Conservation (phyloP, 2,888 invertebrate species). For the Mechanitis messenoides region DNA sequence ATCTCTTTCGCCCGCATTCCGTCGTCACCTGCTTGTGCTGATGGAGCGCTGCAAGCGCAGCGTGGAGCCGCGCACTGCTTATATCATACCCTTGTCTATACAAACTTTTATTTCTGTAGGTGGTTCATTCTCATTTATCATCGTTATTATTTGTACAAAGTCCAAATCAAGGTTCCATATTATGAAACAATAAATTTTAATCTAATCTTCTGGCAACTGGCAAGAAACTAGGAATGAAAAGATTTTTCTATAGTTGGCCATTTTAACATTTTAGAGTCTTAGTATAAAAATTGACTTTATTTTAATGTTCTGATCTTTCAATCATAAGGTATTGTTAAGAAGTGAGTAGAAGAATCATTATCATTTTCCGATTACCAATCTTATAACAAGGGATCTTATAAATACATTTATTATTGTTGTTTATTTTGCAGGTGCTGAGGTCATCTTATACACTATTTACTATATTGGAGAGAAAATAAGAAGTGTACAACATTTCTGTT, state of each 20-base stretch:
- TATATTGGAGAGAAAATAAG: constrained; percentile 47
- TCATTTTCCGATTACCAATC: too few relatives aligned
- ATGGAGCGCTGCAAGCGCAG: constrained; percentile 49
- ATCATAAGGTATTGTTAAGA: too few relatives aligned
- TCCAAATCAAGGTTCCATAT: too few relatives aligned
- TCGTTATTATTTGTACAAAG: too few relatives aligned
- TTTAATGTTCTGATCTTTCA: too few relatives aligned
- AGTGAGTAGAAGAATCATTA: too few relatives aligned
- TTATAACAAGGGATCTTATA: not conserved
- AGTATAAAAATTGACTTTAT: too few relatives aligned
- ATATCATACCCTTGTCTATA: constrained; percentile 59
- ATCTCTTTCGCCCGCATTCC: constrained; percentile 45
- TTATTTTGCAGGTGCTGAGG: constrained; percentile 54
- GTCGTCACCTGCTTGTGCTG: constrained; percentile 50
- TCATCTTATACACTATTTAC: constrained; percentile 63
- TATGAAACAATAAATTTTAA: too few relatives aligned
- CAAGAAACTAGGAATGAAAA: too few relatives aligned
- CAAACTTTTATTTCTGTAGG: constrained; percentile 57
- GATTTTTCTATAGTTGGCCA: too few relatives aligned
- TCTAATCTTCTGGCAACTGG: too few relatives aligned
- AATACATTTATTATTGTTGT: not conserved
- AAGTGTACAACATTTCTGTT: not conserved
- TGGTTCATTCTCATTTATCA: constrained; percentile 1
- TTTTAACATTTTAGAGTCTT: too few relatives aligned
- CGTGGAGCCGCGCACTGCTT: constrained; percentile 48